Percentiles rank a stretch among this genome's conserved stretches.
phyloP scores from a whole-genome alignment of 2,113 vertebrate genomes.

The Strigops habroptila region DNA sequence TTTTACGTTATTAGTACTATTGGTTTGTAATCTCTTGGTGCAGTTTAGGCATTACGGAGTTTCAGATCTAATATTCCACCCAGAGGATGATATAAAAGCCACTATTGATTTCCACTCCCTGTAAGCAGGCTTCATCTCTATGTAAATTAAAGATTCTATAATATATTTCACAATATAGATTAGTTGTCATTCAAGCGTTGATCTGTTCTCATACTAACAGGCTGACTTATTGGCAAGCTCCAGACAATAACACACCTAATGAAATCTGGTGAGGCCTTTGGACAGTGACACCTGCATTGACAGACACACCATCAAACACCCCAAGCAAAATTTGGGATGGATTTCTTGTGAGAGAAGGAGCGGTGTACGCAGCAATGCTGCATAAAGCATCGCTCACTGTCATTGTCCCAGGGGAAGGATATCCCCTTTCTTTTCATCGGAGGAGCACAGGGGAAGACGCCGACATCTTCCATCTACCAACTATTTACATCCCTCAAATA shows the following conservation, averaged over 20 bases:
- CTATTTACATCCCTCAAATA: background rate
- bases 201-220: background rate
- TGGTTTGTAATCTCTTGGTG: conserved; percentile 41
- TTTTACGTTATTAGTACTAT: background rate
- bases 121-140: conserved; percentile 35
- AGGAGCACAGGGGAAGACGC: background rate
- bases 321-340: background rate
- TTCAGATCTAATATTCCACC: conserved; percentile 14
- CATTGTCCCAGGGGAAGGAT: background rate
- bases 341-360: background rate
- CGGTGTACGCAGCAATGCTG: background rate
- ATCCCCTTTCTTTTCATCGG: background rate
- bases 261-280: background rate
- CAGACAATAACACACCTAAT: background rate
- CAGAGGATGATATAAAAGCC: conserved; percentile 32
- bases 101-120: conserved; percentile 49
- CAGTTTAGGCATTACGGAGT: background rate
- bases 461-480: background rate
- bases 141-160: conserved; percentile 42
- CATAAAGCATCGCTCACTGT: background rate
- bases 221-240: background rate
- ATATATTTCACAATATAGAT: conserved; percentile 18
- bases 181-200: background rate
- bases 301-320: background rate
- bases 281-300: background rate